Evolutionary conservation across 2,113 vertebrate genomes (phyloP).

Genomic region (Dermatemys mawii): DNA sequence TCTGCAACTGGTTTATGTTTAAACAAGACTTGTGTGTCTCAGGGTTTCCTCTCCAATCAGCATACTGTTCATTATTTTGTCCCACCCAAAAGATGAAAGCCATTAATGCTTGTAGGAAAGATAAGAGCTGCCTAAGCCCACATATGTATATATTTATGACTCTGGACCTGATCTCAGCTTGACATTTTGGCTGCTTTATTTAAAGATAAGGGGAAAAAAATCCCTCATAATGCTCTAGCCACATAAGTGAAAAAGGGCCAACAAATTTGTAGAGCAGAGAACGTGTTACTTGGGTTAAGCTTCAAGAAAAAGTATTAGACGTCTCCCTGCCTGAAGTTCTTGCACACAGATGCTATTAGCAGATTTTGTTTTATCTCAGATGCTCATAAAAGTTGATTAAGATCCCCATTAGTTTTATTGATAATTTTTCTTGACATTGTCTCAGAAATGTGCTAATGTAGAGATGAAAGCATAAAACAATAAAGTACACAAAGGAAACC

Average conservation of each 20-base stretch:
- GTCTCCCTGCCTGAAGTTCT: conserved; percentile 6
- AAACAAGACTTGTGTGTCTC: background rate
- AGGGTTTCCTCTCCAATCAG: background rate
- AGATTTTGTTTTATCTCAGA: background rate
- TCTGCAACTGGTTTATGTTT: background rate
- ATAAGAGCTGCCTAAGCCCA: background rate
- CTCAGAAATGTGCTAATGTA: conserved; percentile 50
- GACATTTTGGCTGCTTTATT: background rate
- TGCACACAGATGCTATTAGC: conserved; percentile 47
- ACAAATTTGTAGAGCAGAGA: background rate
- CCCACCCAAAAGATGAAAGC: background rate
- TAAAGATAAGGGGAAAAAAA: background rate
- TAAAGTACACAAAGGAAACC: background rate
- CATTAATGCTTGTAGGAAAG: background rate
- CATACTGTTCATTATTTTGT: conserved; percentile 16
- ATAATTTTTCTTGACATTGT: conserved; percentile 54
- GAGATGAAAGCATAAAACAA: conserved; percentile 54
- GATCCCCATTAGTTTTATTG: background rate
- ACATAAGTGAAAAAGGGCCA: background rate
- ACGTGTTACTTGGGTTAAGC: background rate
- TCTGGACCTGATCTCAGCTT: background rate
- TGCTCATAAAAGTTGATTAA: background rate
- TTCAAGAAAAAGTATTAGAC: background rate
- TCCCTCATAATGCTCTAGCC: background rate
- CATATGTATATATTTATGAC: background rate